A percentile compares a stretch with the other conserved stretches of the same genome.
phyloP scores from a whole-genome alignment of 2,113 vertebrate genomes.

The Galeopterus variegatus region DNA sequence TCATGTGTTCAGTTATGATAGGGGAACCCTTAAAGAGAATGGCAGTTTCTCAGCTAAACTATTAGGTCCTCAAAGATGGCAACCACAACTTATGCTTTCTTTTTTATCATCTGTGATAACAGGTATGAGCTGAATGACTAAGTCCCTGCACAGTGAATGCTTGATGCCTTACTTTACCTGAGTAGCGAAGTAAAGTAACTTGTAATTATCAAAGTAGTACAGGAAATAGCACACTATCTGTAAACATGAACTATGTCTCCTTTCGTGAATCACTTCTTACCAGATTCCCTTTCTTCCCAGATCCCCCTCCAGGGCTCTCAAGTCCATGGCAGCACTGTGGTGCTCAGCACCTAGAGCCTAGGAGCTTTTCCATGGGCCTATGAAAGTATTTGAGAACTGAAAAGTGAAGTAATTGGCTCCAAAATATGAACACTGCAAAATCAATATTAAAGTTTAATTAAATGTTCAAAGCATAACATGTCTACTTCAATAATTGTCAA shows the following conservation, averaged over 20 bases:
- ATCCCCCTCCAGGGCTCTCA: too few relatives aligned
- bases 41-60: background rate
- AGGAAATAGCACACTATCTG: constrained; percentile 13
- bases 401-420: constrained; percentile 30
- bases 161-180: background rate
- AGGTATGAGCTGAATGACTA: constrained; percentile 1
- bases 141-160: background rate
- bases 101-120: background rate
- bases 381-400: background rate
- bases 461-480: constrained; percentile 43
- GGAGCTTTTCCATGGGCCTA: background rate
- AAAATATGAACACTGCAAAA: constrained; percentile 32
- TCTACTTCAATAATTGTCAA: constrained; percentile 48
- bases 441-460: constrained; percentile 7
- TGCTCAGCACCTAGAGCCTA: background rate
- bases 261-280: constrained; percentile 22
- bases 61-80: background rate
- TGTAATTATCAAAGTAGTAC: background rate
- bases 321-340: background rate
- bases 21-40: background rate
- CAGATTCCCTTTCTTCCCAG: background rate
- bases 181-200: background rate
- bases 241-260: constrained; percentile 25
- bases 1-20: background rate
- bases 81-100: background rate